These are phyloP conservation scores for Steatornis caripensis DNA, from an alignment of 2,113 vertebrate species.

Conservation along the genomic window DNA sequence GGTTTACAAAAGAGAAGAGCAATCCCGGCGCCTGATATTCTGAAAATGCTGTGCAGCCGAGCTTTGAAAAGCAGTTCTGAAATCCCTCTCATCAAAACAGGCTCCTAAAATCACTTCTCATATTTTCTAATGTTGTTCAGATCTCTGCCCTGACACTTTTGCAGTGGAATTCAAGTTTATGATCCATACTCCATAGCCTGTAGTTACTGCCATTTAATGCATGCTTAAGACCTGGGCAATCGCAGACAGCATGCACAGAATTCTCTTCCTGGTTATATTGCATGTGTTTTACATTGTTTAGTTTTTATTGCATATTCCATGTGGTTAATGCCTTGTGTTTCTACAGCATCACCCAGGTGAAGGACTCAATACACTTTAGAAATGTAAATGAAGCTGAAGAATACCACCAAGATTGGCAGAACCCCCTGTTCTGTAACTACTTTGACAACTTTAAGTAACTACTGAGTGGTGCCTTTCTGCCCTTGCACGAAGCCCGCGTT, in stretches of 20 bases:
- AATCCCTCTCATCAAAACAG: slow-evolving; percentile 18
- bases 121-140: neutral
- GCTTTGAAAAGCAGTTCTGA: slow-evolving; percentile 5
- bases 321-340: neutral
- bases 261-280: neutral
- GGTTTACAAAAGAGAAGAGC: slow-evolving; percentile 45
- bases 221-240: neutral
- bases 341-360: neutral
- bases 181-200: neutral
- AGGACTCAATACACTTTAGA: neutral
- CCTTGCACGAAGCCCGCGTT: neutral
- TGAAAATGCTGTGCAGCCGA: neutral
- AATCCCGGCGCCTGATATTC: neutral
- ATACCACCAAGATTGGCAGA: neutral
- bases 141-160: neutral
- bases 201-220: neutral
- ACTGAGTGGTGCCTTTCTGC: neutral
- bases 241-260: neutral
- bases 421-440: neutral
- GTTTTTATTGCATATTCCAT: neutral
- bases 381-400: neutral
- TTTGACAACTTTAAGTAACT: neutral
- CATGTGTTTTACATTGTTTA: neutral
- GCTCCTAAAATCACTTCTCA: neutral
- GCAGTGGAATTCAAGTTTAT: neutral